Base-by-base conservation (phyloP, 2,113 vertebrate genomes). In the Eulemur macaco region DNA sequence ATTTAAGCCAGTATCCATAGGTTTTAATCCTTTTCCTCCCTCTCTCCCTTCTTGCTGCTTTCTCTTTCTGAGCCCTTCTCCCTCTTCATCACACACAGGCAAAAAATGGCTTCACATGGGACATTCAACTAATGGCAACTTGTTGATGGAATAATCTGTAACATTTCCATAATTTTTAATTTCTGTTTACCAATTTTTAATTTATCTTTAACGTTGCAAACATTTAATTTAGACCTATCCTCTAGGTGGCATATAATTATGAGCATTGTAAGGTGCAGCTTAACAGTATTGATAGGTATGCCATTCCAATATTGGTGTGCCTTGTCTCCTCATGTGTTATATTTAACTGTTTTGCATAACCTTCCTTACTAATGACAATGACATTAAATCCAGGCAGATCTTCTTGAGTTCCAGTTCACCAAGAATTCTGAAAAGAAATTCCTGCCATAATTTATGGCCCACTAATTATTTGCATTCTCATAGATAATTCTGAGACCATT, bases 391-490 rank as follows among this genome's bases (percentile, higher is more conserved):
- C 82, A 37, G 87, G 90, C 92, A 84, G 8, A 85, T 95, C 29
- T 96, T 95, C 92, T 94, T 37, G 56, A 74, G 5, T 96, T 78
- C 25, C 29, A 47, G 3, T 82, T 98, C 91, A 86, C 88, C 83
- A 97, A 92, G 93, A 94, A 93, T 9, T 56, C 56, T 58, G 45
- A 92, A 94, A 69, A 95, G 83, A 96, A 94, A 96, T 78, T 87
- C 68, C 63, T 42, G 58, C 42, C 23, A 69, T 60, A 66, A 80
- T 60, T 83, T 66, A 89, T 39, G 23, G 85, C 27, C 94, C 80
- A 7, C 6, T 91, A 60, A 37, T 82, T 78, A 50, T 42, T 68
- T 92, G 8, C 20, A 87, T 68, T 94, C 56, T 74, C 68, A 96
- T 14, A 74, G 88, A 97, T 93, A 96, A 96, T 63, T 64, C 34